A percentile compares a stretch with the other conserved stretches of the same genome.
Conservation (phyloP, 2,797 vertebrate genomes). For the Hydrophis major region DNA sequence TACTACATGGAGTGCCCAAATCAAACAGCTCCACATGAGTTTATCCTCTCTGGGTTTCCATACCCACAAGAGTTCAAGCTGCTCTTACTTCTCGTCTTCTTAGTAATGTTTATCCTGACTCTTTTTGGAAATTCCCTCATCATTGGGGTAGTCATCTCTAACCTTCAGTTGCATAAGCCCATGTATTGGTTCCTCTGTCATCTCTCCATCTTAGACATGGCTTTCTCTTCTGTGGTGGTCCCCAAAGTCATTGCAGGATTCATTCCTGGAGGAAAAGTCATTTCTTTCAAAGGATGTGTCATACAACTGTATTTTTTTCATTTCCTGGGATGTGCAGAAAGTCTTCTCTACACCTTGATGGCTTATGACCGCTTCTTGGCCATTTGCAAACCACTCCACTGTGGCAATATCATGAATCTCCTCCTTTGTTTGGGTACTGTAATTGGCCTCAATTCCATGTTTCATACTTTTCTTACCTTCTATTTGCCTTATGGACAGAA, state of each 20-base stretch:
- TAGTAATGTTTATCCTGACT: slow-evolving; percentile 52
- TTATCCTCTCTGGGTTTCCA: slow-evolving; percentile 54
- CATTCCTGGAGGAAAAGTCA: slow-evolving; percentile 37
- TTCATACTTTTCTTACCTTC: slow-evolving; percentile 58
- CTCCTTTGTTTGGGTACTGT: slow-evolving; percentile 54
- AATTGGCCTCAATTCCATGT: slow-evolving; percentile 56
- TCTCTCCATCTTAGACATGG: slow-evolving; percentile 64
- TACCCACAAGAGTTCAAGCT: slow-evolving; percentile 35
- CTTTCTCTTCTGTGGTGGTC: slow-evolving; percentile 60
- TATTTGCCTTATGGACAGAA: slow-evolving; percentile 55
- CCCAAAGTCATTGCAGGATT: slow-evolving; percentile 61
- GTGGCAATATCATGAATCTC: slow-evolving; percentile 57
- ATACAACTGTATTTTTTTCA: slow-evolving; percentile 63
- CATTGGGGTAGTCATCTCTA: slow-evolving; percentile 49
- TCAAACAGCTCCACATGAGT: slow-evolving; percentile 37
- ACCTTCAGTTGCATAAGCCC: slow-evolving; percentile 51
- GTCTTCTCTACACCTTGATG: slow-evolving; percentile 62
- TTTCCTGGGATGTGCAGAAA: slow-evolving; percentile 64
- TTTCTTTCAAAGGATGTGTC: slow-evolving; percentile 58
- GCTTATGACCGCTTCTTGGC: slow-evolving; percentile 63
- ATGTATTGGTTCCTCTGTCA: slow-evolving; percentile 66
- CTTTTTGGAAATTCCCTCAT: slow-evolving; percentile 59
- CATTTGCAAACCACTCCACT: slow-evolving; percentile 62
- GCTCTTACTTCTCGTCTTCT: slow-evolving; percentile 45
- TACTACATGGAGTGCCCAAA: slow-evolving; percentile 46